Percentiles rank a stretch among this genome's conserved stretches.
phyloP scores from a whole-genome alignment of 2,888 invertebrate species.

The Lycophotia porphyrea region DNA sequence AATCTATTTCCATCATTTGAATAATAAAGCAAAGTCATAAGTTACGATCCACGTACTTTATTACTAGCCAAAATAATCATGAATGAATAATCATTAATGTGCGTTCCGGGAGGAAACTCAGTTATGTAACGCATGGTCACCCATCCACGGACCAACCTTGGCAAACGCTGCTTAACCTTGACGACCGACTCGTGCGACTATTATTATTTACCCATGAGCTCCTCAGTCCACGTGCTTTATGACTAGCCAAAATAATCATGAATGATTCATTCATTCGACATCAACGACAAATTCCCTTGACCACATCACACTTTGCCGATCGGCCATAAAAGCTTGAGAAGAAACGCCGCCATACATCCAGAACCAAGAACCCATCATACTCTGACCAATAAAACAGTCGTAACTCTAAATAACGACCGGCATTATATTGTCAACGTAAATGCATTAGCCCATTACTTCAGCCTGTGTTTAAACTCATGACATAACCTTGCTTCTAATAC shows the following conservation, averaged over 20 bases:
- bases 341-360: background rate
- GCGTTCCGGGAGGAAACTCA: background rate
- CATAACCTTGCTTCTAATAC: slow-evolving; percentile 2
- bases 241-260: slow-evolving; percentile 1
- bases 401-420: slow-evolving; percentile 41
- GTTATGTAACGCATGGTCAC: background rate
- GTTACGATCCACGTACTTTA: background rate
- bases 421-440: slow-evolving; percentile 45
- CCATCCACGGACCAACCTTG: background rate
- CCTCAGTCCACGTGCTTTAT: background rate
- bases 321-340: slow-evolving; percentile 9
- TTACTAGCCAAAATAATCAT: slow-evolving; percentile 1
- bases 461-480: slow-evolving; percentile 30
- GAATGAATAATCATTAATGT: slow-evolving; percentile 21
- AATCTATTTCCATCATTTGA: slow-evolving; percentile 6
- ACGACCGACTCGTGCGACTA: background rate
- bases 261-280: slow-evolving; percentile 25
- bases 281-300: slow-evolving; percentile 37
- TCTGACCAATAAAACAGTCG: slow-evolving; percentile 39
- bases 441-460: slow-evolving; percentile 24
- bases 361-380: slow-evolving; percentile 12
- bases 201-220: background rate
- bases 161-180: background rate
- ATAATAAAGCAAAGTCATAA: slow-evolving; percentile 10
- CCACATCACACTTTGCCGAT: slow-evolving; percentile 33